phyloP scores from a whole-genome alignment of 2,888 invertebrate genomes.

The Acrocera orbiculus region DNA sequence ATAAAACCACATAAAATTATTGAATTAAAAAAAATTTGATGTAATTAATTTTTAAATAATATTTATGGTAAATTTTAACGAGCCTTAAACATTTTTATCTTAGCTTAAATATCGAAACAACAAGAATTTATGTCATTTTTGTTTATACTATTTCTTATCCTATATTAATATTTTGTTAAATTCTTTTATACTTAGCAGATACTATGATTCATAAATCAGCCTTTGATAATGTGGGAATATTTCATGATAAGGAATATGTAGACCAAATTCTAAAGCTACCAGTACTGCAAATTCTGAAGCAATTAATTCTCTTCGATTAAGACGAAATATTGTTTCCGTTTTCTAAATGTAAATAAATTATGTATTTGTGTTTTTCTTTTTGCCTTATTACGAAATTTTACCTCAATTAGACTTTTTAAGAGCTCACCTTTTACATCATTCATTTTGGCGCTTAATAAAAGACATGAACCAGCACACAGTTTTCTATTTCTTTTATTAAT shows the following conservation, averaged over 20 bases:
- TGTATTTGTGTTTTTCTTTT: not conserved
- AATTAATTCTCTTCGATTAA: conserved; percentile 79
- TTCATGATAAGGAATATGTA: conserved; percentile 82
- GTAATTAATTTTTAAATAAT: no score
- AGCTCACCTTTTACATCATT: conserved; percentile 90
- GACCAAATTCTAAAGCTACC: conserved; percentile 84
- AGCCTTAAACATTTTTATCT: no score
- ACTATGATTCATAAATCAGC: conserved; percentile 81
- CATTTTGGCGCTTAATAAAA: conserved; percentile 86
- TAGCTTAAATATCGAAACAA: no score
- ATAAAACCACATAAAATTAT: no score
- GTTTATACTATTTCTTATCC: no score
- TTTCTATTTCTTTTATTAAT: conserved; percentile 93
- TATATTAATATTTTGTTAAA: no score
- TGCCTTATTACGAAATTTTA: conserved; percentile 23
- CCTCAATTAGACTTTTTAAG: conserved; percentile 75
- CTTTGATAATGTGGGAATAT: conserved; percentile 91
- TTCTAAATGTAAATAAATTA: conserved; percentile 37
- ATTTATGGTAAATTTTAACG: no score
- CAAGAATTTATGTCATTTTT: no score
- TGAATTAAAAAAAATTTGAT: no score
- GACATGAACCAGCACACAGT: conserved; percentile 85
- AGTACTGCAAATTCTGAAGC: conserved; percentile 87
- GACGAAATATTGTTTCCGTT: conserved; percentile 75
- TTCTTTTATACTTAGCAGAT: no score